A percentile compares a stretch with the other conserved stretches of the same genome.
Evolutionary conservation across 2,797 vertebrate genomes (phyloP).

Genomic region (Psittacula echo): DNA sequence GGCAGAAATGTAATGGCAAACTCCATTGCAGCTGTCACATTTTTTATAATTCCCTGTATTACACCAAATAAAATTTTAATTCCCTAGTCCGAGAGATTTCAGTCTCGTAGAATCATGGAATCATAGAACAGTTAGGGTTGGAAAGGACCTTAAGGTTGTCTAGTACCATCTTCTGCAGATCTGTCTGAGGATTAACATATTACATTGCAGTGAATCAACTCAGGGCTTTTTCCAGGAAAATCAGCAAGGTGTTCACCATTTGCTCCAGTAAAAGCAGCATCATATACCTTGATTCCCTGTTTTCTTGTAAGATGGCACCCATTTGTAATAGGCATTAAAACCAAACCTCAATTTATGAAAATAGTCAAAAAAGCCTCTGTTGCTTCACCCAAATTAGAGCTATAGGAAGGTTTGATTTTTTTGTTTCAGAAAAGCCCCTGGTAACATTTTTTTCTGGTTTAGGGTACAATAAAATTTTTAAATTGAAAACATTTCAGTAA

Average conservation of each 20-base stretch:
- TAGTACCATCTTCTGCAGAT: neutral
- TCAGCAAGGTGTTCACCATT: neutral
- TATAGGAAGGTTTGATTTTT: neutral
- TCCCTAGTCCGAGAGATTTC: neutral
- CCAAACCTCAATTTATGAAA: neutral
- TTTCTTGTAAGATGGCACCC: neutral
- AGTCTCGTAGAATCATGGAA: neutral
- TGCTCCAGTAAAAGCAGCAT: neutral
- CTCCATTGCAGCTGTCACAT: neutral
- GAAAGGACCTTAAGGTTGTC: neutral
- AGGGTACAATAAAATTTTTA: neutral
- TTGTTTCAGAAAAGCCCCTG: neutral
- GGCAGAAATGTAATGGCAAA: neutral
- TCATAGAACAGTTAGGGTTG: neutral
- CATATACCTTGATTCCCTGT: neutral
- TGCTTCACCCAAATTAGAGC: neutral
- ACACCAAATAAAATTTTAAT: neutral
- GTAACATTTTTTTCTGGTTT: neutral
- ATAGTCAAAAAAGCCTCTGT: neutral
- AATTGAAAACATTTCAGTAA: neutral
- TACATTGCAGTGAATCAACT: neutral
- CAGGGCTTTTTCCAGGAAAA: neutral
- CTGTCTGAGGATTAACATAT: neutral
- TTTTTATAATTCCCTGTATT: neutral
- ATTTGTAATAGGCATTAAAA: neutral